Conservation (phyloP, 2,113 vertebrate genomes). For the Rousettus leschenaultii region DNA sequence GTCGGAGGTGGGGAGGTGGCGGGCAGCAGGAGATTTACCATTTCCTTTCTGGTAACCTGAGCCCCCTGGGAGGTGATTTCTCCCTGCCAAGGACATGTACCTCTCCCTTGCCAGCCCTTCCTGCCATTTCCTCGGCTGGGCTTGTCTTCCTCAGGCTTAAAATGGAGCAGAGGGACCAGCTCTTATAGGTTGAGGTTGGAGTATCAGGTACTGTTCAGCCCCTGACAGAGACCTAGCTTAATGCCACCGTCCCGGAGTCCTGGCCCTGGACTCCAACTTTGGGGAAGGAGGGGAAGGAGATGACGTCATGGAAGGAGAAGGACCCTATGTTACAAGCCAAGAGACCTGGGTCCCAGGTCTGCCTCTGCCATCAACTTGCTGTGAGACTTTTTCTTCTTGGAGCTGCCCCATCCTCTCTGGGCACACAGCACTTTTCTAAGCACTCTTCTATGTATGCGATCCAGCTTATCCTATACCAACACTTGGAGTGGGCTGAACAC, state of each 20-base stretch:
- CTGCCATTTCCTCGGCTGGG: background rate
- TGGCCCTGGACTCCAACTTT: background rate
- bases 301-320: background rate
- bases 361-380: background rate
- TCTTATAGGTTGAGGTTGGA: background rate
- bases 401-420: rapidly evolving
- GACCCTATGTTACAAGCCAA: background rate
- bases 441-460: rapidly evolving
- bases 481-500: background rate
- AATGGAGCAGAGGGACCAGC: background rate
- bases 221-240: background rate
- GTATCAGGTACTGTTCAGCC: background rate
- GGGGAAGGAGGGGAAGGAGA: background rate
- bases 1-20: slow-evolving; percentile 52
- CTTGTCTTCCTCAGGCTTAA: background rate
- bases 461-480: rapidly evolving
- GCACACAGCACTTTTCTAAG: background rate
- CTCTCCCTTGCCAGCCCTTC: background rate
- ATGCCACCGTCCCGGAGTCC: background rate
- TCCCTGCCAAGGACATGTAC: slow-evolving; percentile 33
- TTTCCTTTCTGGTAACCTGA: slow-evolving; percentile 76
- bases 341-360: background rate
- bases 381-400: background rate
- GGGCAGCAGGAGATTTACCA: slow-evolving; percentile 46
- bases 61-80: background rate